Percentiles rank a stretch among this genome's conserved stretches.
Conservation (phyloP, 2,888 invertebrate species). For the Steromphala cineraria region DNA sequence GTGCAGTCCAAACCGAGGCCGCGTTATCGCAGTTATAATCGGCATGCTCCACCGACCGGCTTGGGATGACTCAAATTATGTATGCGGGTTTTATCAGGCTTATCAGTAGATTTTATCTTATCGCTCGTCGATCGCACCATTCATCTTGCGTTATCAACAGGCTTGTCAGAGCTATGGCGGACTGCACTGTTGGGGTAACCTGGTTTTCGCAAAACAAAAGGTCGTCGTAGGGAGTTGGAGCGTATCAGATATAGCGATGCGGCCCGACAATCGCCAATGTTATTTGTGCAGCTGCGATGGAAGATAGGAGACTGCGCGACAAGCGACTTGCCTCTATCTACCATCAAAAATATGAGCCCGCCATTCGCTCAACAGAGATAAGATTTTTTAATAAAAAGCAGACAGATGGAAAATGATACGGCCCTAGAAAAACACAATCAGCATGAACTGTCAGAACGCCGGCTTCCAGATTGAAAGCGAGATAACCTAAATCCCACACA, state of each 20-base stretch:
- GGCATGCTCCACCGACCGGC: slow-evolving; percentile 26
- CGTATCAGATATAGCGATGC: background rate
- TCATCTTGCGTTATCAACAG: slow-evolving; percentile 27
- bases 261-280: slow-evolving; percentile 18
- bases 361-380: slow-evolving; percentile 11
- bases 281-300: slow-evolving; percentile 22
- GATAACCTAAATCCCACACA: slow-evolving; percentile 2
- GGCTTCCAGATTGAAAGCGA: background rate
- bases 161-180: background rate
- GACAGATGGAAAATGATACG: slow-evolving; percentile 15
- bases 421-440: slow-evolving; percentile 14
- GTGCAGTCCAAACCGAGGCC: slow-evolving; percentile 12
- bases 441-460: slow-evolving; percentile 5
- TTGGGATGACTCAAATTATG: slow-evolving; percentile 36
- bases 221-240: background rate
- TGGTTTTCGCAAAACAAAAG: slow-evolving; percentile 25
- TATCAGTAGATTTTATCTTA: slow-evolving; percentile 36
- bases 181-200: background rate
- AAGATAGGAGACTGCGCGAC: slow-evolving; percentile 8
- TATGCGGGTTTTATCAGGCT: slow-evolving; percentile 32
- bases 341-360: slow-evolving; percentile 17
- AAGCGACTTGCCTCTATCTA: slow-evolving; percentile 1
- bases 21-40: slow-evolving; percentile 26
- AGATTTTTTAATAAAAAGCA: slow-evolving; percentile 19
- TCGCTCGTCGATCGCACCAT: slow-evolving; percentile 31